A percentile compares a stretch with the other conserved stretches of the same genome.
Conservation (phyloP, 1,140 invertebrate genomes). For the Hetaerina americana region DNA sequence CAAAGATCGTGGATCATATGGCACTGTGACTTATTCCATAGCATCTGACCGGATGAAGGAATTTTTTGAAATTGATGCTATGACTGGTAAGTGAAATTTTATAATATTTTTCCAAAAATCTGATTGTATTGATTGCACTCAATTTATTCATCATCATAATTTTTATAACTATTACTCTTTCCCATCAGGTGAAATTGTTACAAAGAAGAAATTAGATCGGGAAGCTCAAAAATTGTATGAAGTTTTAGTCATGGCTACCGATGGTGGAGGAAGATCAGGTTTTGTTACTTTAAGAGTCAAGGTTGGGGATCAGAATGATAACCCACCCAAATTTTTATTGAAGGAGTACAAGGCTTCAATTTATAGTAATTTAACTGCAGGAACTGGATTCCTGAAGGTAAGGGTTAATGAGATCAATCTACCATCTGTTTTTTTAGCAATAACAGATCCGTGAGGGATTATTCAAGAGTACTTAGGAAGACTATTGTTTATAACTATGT, state of each 20-base stretch:
- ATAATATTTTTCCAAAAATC: neutral
- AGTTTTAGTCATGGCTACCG: constrained; percentile 70
- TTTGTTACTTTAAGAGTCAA: constrained; percentile 65
- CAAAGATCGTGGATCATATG: constrained; percentile 69
- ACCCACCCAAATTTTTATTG: constrained; percentile 63
- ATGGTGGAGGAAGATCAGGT: constrained; percentile 67
- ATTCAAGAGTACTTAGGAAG: neutral
- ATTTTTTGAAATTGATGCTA: constrained; percentile 62
- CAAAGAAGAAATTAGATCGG: constrained; percentile 61
- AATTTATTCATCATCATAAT: neutral
- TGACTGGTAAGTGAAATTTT: constrained; percentile 33
- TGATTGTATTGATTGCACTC: neutral
- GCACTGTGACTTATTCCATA: constrained; percentile 64
- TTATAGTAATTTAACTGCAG: constrained; percentile 43
- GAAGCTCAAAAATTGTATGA: constrained; percentile 61
- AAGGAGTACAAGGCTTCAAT: constrained; percentile 68
- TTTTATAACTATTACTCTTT: constrained; percentile 9
- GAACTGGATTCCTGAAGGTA: constrained; percentile 53
- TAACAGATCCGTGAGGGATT: neutral
- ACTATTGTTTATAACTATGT: too few species aligned
- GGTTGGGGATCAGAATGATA: constrained; percentile 78
- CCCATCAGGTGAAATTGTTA: constrained; percentile 56
- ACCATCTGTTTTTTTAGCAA: neutral
- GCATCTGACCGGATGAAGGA: constrained; percentile 61
- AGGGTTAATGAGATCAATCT: too few species aligned